Conservation (phyloP, 1,140 invertebrate genomes). For the Drosophila truncata region DNA sequence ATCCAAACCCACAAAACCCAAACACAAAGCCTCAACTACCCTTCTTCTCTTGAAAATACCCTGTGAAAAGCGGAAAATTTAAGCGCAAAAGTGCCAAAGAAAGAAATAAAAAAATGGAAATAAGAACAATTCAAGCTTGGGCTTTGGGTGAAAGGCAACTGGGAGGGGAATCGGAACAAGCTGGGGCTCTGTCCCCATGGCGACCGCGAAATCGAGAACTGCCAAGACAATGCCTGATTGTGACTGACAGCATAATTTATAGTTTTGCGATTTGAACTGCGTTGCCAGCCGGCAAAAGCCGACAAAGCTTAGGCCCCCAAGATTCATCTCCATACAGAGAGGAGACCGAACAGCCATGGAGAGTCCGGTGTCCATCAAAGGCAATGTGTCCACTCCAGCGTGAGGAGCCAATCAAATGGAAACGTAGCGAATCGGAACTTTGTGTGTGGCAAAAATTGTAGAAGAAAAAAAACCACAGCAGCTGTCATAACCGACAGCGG, state of each 20-base stretch:
- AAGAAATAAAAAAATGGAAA: neutral
- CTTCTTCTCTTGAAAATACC: neutral
- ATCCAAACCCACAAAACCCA: neutral
- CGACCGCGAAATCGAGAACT: conserved; percentile 70
- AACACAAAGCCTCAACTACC: neutral
- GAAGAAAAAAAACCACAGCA: conserved; percentile 24
- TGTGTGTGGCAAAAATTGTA: conserved; percentile 55
- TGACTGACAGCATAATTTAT: conserved; percentile 75
- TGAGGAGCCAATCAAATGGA: conserved; percentile 67
- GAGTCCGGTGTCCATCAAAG: conserved; percentile 17
- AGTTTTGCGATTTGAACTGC: conserved; percentile 56
- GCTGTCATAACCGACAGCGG: conserved; percentile 61
- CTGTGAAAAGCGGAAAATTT: conserved; percentile 33
- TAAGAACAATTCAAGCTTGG: conserved; percentile 2
- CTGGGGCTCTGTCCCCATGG: conserved; percentile 31
- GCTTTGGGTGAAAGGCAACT: conserved; percentile 5
- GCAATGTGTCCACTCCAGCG: conserved; percentile 43
- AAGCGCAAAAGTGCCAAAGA: conserved; percentile 34
- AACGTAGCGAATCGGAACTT: conserved; percentile 56
- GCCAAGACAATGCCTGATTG: conserved; percentile 62
- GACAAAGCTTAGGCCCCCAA: conserved; percentile 26
- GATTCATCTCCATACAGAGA: conserved; percentile 21
- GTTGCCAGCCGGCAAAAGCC: conserved; percentile 20
- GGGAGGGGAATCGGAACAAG: neutral
- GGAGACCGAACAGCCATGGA: neutral